Percentiles rank a stretch among this genome's conserved stretches.
Evolutionary conservation across 2,797 vertebrate genomes (phyloP).

Genomic region (Gallinago nigripennis): DNA sequence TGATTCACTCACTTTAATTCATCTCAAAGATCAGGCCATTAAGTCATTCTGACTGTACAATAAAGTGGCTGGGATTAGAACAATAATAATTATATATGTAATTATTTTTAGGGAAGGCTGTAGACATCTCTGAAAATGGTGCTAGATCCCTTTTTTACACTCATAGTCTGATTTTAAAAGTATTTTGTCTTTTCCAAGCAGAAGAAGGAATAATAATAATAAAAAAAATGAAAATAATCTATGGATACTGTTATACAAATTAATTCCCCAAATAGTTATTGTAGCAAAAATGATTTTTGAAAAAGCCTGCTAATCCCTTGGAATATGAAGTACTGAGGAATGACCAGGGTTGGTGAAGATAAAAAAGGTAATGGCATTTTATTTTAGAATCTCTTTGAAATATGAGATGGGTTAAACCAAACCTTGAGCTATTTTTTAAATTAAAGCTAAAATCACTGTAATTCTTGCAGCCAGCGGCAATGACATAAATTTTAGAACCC

Average conservation of each 20-base stretch:
- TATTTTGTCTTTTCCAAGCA: neutral
- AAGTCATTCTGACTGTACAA: neutral
- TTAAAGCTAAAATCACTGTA: neutral
- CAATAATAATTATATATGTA: neutral
- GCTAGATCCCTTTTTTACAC: neutral
- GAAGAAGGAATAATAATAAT: neutral
- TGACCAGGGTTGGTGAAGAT: accelerated
- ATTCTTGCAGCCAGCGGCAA: neutral
- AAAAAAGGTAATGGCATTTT: neutral
- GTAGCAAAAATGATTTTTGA: neutral
- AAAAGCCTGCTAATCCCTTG: neutral
- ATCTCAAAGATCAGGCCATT: neutral
- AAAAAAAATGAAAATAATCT: neutral
- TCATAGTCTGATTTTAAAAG: neutral
- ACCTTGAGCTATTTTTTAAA: neutral
- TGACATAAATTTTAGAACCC: neutral
- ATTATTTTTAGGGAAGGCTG: neutral
- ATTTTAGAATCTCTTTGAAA: neutral
- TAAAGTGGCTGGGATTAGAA: neutral
- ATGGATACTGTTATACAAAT: neutral
- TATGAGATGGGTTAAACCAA: neutral
- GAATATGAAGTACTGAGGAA: neutral
- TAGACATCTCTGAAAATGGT: neutral
- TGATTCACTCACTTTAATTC: neutral
- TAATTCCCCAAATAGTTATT: neutral